These are phyloP conservation scores for Scaptomyza flava DNA, from an alignment of 2,888 invertebrate species.

Conservation along the genomic window DNA sequence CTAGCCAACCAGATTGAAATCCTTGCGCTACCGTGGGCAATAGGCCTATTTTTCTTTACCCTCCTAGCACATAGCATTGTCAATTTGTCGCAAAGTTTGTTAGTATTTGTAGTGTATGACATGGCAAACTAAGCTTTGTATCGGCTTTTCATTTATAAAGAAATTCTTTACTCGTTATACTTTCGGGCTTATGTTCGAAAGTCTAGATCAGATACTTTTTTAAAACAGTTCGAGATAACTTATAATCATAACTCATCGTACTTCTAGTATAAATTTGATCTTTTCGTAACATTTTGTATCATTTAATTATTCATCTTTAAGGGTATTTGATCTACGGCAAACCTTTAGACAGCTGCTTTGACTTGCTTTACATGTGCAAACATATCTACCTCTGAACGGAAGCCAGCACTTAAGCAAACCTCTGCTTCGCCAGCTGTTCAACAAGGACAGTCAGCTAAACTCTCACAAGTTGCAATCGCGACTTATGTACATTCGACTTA, in stretches of 20 bases:
- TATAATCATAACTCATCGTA: neutral
- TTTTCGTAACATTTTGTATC: neutral
- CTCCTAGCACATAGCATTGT: conserved; percentile 4
- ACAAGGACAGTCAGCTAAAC: conserved; percentile 9
- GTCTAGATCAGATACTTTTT: neutral
- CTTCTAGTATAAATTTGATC: neutral
- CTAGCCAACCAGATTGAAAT: conserved; percentile 55
- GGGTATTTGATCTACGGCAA: neutral
- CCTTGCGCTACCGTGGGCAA: conserved; percentile 24
- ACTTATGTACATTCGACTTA: neutral
- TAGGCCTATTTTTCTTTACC: neutral
- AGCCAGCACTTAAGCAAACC: conserved; percentile 10
- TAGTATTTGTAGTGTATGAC: neutral
- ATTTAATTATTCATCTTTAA: neutral
- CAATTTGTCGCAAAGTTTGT: neutral
- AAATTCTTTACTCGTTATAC: too few species aligned
- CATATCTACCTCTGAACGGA: neutral
- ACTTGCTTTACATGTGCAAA: neutral
- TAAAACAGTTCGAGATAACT: neutral
- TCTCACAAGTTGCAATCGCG: neutral
- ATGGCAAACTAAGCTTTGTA: too few species aligned
- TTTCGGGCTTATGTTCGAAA: neutral
- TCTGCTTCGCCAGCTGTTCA: conserved; percentile 4
- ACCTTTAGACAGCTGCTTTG: neutral
- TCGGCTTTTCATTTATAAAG: too few species aligned